phyloP scores from a whole-genome alignment of 2,113 vertebrate genomes.

The Vulpes ferrilata region DNA sequence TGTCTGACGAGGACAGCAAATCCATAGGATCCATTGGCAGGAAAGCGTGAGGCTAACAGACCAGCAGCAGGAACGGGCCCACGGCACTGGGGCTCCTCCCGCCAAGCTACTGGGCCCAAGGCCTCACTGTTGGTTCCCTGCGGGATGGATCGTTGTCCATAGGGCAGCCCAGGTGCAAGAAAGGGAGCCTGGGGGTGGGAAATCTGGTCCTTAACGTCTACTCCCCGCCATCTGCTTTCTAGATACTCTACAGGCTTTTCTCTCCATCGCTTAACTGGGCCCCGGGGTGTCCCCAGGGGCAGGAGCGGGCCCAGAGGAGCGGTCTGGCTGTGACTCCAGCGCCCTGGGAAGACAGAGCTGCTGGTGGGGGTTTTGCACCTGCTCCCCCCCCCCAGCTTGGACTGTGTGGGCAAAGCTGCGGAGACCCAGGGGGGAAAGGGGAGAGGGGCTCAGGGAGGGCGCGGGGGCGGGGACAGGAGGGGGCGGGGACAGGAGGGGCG shows the following conservation, averaged over 20 bases:
- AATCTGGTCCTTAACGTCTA: too few relatives aligned
- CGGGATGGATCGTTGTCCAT: neutral
- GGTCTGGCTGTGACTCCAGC: neutral
- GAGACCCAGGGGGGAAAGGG: constrained; percentile 20
- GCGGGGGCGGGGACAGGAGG: neutral
- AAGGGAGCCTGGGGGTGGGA: neutral
- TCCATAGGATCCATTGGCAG: too few relatives aligned
- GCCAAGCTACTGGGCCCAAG: neutral
- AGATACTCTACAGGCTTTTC: neutral
- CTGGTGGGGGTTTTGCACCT: neutral
- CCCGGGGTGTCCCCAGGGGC: neutral
- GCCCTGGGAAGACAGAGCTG: neutral
- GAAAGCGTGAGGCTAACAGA: neutral
- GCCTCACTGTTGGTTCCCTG: neutral
- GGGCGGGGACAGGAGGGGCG: neutral
- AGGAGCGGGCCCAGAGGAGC: neutral
- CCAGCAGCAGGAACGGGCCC: neutral
- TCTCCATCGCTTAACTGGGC: neutral
- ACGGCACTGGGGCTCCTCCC: neutral
- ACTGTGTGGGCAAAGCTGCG: constrained; percentile 22
- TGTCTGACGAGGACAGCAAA: neutral
- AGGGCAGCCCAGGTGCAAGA: neutral
- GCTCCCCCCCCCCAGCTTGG: neutral
- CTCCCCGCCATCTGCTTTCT: neutral
- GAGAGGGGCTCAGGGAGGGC: neutral